These are phyloP conservation scores for Tachuris rubrigastra DNA, from an alignment of 2,113 vertebrate genomes.

Conservation along the genomic window DNA sequence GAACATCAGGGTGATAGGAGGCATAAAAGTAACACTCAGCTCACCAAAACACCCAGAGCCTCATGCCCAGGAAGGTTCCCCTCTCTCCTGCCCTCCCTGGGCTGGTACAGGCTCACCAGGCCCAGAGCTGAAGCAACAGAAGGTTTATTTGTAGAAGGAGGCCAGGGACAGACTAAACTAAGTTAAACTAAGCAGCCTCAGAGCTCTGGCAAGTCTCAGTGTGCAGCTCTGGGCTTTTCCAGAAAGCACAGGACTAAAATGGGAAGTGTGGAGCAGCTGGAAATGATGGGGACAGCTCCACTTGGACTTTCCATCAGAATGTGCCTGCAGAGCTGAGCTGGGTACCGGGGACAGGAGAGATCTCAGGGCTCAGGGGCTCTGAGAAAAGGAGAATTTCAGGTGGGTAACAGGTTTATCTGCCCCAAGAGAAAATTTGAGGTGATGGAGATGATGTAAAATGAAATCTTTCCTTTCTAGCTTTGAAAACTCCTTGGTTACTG, in stretches of 20 bases:
- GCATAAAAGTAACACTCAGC: neutral
- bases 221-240: neutral
- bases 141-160: neutral
- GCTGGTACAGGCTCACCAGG: neutral
- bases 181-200: neutral
- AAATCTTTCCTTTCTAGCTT: neutral
- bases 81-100: neutral
- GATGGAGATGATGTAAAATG: neutral
- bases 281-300: neutral
- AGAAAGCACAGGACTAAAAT: neutral
- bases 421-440: neutral
- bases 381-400: neutral
- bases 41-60: neutral
- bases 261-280: neutral
- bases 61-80: neutral
- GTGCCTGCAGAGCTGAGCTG: neutral
- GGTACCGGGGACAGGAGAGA: neutral
- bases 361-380: neutral
- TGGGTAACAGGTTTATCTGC: neutral
- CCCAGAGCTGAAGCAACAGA: neutral
- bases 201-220: neutral
- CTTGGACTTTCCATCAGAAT: neutral
- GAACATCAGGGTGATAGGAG: neutral
- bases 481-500: neutral
- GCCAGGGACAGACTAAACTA: neutral